A percentile compares a stretch with the other conserved stretches of the same genome.
Evolutionary conservation across 2,888 invertebrate genomes (phyloP).

Genomic region (Eudasyphora cyanicolor): DNA sequence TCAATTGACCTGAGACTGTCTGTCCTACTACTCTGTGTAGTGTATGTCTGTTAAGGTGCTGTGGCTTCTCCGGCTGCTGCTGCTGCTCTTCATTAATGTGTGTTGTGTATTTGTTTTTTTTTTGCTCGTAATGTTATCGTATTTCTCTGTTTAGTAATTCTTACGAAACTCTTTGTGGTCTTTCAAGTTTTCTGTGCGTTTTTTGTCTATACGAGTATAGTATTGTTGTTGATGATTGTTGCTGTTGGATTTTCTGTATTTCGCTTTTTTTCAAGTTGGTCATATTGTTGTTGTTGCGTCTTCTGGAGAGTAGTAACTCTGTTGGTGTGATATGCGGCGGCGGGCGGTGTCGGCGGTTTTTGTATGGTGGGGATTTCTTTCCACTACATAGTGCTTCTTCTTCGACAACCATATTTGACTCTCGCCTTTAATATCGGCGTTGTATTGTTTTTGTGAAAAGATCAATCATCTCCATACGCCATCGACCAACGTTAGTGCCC

Average conservation of each 20-base stretch:
- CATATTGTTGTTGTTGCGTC: background rate
- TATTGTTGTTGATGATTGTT: background rate
- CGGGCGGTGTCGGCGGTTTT: background rate
- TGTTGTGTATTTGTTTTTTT: background rate
- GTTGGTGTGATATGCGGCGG: background rate
- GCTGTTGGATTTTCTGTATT: background rate
- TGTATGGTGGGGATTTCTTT: slow-evolving; percentile 12
- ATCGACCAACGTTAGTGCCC: background rate
- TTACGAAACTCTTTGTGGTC: slow-evolving; percentile 63
- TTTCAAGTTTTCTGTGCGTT: slow-evolving; percentile 39
- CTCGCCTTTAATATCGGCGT: slow-evolving; percentile 16
- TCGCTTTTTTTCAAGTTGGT: slow-evolving; percentile 20
- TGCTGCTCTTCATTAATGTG: slow-evolving; percentile 26
- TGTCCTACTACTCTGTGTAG: background rate
- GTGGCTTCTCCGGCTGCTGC: background rate
- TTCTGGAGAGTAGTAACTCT: background rate
- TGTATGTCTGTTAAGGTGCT: slow-evolving; percentile 28
- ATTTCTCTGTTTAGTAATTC: slow-evolving; percentile 51
- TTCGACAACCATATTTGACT: background rate
- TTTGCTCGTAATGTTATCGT: slow-evolving; percentile 45
- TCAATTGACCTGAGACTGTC: slow-evolving; percentile 1
- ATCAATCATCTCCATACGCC: slow-evolving; percentile 59
- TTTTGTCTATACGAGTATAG: background rate
- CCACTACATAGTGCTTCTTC: background rate
- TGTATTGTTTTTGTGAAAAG: slow-evolving; percentile 36